These are phyloP conservation scores for Cistogaster globosa DNA, from an alignment of 2,888 invertebrate genomes.

Conservation along the genomic window DNA sequence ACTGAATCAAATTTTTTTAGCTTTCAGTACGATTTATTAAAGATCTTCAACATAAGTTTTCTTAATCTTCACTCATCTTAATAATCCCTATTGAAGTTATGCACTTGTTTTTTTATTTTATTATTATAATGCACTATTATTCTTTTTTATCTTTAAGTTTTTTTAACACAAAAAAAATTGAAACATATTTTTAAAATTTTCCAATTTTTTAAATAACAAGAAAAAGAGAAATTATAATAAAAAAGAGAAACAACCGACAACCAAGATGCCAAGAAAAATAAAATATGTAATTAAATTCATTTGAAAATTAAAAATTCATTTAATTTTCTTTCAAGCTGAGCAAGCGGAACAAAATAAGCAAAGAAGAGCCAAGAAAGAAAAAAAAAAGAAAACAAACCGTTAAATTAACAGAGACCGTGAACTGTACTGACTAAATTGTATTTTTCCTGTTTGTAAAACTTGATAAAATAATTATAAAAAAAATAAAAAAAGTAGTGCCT, in stretches of 20 bases:
- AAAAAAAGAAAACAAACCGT: background rate
- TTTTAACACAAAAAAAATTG: conserved; percentile 33
- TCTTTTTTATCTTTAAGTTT: background rate
- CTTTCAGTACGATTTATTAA: too few species aligned
- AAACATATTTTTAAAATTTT: conserved; percentile 34
- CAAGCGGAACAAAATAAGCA: background rate
- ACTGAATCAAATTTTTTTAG: too few species aligned
- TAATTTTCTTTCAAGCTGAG: conserved; percentile 46
- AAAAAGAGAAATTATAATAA: too few species aligned
- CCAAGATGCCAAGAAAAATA: conserved; percentile 22
- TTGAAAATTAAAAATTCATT: conserved; percentile 69
- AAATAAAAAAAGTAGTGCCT: conserved; percentile 29
- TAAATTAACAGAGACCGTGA: conserved; percentile 32
- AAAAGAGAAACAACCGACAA: conserved; percentile 6
- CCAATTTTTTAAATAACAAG: background rate
- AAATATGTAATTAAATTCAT: conserved; percentile 67
- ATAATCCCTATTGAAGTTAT: background rate
- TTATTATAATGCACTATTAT: background rate
- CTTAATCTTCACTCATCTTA: too few species aligned
- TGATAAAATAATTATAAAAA: background rate
- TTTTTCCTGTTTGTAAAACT: conserved; percentile 29
- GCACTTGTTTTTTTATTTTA: background rate
- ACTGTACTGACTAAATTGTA: conserved; percentile 21
- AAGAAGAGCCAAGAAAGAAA: background rate
- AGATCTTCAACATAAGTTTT: too few species aligned